Percentiles rank a stretch among this genome's conserved stretches.
Conservation (phyloP, 2,797 vertebrate genomes). For the Cossypha niveicapilla region DNA sequence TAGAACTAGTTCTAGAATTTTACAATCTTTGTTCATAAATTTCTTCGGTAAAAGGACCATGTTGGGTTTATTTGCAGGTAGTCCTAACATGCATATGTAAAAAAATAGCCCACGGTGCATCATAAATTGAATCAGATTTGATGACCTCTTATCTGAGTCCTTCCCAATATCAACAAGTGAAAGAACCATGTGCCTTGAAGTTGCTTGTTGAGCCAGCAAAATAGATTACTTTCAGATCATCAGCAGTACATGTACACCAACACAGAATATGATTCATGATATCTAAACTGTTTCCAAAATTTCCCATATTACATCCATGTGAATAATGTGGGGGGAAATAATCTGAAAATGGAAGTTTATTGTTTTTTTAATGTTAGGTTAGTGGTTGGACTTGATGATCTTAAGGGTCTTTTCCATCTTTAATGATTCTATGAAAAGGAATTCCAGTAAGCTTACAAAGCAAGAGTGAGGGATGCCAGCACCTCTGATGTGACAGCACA, state of each 20-base stretch:
- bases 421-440: not conserved
- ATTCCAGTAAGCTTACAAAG: not conserved
- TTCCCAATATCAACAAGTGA: not conserved
- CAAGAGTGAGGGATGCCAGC: not conserved
- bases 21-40: not conserved
- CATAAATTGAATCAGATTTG: not conserved
- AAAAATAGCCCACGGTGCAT: not conserved
- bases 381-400: not conserved
- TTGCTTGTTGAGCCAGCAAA: not conserved
- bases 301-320: not conserved
- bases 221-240: not conserved
- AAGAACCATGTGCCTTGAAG: not conserved
- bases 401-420: not conserved
- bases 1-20: not conserved
- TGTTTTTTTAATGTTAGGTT: not conserved
- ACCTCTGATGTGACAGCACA: fast-evolving
- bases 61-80: not conserved
- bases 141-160: not conserved
- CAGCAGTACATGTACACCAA: not conserved
- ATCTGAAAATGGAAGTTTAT: not conserved
- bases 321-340: not conserved
- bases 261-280: not conserved
- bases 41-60: not conserved
- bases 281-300: not conserved
- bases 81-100: not conserved